Conservation (phyloP, 2,797 vertebrate species). For the Furcifer pardalis region DNA sequence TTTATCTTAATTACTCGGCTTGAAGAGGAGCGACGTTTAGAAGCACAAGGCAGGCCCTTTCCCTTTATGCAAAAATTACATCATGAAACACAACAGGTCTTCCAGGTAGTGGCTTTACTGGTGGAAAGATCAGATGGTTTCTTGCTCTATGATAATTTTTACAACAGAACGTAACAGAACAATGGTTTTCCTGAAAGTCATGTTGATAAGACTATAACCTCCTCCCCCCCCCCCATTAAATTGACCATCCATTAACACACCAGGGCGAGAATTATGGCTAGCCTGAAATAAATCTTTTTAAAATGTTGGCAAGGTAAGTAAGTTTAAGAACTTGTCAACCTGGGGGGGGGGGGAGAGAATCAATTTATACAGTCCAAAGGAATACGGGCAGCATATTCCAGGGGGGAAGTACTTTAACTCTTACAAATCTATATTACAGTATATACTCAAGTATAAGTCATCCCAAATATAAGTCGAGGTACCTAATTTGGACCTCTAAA, state of each 20-base stretch:
- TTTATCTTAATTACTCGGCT: background rate
- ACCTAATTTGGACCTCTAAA: no score
- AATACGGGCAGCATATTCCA: background rate
- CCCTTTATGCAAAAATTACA: background rate
- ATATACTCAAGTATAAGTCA: no score
- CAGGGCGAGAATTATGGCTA: no score
- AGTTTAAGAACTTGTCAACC: background rate
- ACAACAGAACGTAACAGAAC: background rate
- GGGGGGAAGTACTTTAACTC: no score
- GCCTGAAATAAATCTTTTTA: background rate
- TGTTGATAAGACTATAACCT: background rate
- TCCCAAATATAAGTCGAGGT: no score
- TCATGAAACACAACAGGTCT: no score
- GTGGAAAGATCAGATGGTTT: no score
- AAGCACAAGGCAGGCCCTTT: background rate
- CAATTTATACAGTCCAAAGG: background rate
- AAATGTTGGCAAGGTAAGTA: background rate
- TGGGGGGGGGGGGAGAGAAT: background rate
- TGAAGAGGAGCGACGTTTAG: background rate
- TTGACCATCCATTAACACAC: no score
- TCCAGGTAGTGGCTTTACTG: background rate
- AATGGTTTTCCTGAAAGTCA: background rate
- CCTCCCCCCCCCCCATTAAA: background rate
- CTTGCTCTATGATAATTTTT: background rate
- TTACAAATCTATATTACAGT: background rate